These are phyloP conservation scores for Perognathus longimembris DNA, from an alignment of 2,113 vertebrate genomes.

Conservation along the genomic window DNA sequence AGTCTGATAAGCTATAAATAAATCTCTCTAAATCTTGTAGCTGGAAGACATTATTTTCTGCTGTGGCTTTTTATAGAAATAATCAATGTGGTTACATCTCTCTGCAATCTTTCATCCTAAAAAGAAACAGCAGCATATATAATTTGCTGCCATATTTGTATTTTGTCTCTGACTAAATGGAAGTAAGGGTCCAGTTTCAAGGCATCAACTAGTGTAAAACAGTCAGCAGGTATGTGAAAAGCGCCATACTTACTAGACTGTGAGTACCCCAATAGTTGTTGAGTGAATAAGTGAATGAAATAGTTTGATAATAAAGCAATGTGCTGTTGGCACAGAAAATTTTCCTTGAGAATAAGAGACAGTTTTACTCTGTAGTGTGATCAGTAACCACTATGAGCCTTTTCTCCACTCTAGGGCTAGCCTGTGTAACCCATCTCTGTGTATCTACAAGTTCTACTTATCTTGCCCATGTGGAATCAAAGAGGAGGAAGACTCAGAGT, in stretches of 20 bases:
- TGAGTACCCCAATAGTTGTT: neutral
- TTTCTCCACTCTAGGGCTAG: neutral
- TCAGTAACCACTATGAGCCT: neutral
- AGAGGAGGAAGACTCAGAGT: neutral
- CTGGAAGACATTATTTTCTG: slow-evolving; percentile 47
- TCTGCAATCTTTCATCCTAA: slow-evolving; percentile 29
- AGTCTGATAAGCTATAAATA: slow-evolving; percentile 55
- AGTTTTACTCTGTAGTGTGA: neutral
- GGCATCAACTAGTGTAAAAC: neutral
- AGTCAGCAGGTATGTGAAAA: neutral
- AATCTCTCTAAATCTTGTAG: slow-evolving; percentile 51
- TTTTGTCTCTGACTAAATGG: neutral
- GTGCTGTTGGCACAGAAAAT: neutral
- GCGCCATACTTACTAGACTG: neutral
- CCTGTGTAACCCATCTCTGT: neutral
- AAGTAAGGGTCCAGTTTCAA: neutral
- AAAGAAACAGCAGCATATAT: neutral
- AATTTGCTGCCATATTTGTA: neutral
- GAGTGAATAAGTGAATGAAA: neutral
- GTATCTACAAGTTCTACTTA: neutral
- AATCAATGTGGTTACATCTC: neutral
- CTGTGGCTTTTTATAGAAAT: slow-evolving; percentile 49
- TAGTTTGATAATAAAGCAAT: neutral
- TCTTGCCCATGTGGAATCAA: neutral
- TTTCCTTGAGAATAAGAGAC: slow-evolving; percentile 32